Percentiles rank a stretch among this genome's conserved stretches.
These are phyloP conservation scores for Nautilus pompilius DNA, from an alignment of 1,140 invertebrate species.

Conservation along the genomic window DNA sequence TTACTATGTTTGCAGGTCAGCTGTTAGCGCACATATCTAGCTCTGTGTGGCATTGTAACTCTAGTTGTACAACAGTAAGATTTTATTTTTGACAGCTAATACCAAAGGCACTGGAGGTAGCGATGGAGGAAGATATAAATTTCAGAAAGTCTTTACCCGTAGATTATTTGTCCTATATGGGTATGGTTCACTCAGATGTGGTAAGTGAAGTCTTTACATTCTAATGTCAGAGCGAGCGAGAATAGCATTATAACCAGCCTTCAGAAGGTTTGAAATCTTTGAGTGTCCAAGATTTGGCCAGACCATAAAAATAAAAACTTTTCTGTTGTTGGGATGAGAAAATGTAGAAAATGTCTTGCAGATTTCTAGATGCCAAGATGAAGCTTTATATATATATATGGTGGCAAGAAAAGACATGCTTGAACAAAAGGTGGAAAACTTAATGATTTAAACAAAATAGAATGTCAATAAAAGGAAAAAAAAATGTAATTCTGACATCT, in stretches of 20 bases:
- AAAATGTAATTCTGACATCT: no score
- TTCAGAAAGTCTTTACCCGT: slow-evolving; percentile 79
- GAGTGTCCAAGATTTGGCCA: not conserved
- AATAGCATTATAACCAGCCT: not conserved
- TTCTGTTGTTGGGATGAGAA: not conserved
- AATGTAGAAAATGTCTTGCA: not conserved
- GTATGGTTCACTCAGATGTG: slow-evolving; percentile 63
- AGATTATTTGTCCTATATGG: slow-evolving; percentile 72
- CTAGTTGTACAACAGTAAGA: not conserved
- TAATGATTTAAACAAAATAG: no score
- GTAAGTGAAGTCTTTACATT: slow-evolving; percentile 23
- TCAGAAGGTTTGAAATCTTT: not conserved
- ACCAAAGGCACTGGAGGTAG: slow-evolving; percentile 71
- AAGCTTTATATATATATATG: no score
- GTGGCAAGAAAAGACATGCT: no score
- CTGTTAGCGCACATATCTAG: not conserved
- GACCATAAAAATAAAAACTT: not conserved
- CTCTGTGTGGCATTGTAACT: not conserved
- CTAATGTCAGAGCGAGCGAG: not conserved
- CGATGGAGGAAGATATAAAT: slow-evolving; percentile 68
- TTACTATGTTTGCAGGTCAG: not conserved
- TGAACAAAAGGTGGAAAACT: no score
- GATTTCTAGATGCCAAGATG: not conserved
- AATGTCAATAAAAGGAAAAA: no score
- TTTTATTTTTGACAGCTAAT: slow-evolving; percentile 60